Percentiles rank a stretch among this genome's conserved stretches.
These are phyloP conservation scores for Falco biarmicus DNA, from an alignment of 2,797 vertebrate genomes.

Conservation along the genomic window DNA sequence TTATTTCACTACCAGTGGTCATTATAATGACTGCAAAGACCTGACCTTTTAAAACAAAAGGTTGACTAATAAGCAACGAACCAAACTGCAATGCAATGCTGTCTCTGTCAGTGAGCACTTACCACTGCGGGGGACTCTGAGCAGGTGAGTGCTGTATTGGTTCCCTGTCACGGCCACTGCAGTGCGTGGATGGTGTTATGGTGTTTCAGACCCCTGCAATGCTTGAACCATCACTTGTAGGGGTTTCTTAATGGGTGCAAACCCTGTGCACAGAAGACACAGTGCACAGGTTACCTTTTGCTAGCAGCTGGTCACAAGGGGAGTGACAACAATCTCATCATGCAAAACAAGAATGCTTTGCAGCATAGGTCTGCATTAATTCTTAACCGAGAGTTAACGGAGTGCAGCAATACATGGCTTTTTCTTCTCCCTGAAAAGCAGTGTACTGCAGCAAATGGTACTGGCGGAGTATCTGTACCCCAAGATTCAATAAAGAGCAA, in stretches of 20 bases:
- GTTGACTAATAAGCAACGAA: neutral
- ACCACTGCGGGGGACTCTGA: fast-evolving
- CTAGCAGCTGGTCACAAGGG: neutral
- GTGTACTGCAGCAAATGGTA: neutral
- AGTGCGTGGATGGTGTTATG: neutral
- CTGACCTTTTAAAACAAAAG: fast-evolving
- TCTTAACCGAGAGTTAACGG: neutral
- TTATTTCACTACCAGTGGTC: neutral
- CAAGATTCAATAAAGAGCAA: neutral
- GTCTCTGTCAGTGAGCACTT: neutral
- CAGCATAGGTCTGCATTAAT: neutral
- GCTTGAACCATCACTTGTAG: neutral
- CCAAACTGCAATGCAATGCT: fast-evolving
- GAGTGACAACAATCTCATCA: fast-evolving
- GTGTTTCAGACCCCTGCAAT: neutral
- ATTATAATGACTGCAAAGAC: neutral
- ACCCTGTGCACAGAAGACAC: neutral
- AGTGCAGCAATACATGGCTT: neutral
- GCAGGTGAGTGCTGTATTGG: neutral
- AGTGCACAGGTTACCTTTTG: neutral
- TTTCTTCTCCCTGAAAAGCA: neutral
- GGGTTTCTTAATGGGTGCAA: neutral
- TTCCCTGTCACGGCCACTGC: fast-evolving
- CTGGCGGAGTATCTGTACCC: neutral
- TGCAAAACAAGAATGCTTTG: neutral